Conservation (phyloP, 2,113 vertebrate genomes). For the Phrynosoma blainvillii region DNA sequence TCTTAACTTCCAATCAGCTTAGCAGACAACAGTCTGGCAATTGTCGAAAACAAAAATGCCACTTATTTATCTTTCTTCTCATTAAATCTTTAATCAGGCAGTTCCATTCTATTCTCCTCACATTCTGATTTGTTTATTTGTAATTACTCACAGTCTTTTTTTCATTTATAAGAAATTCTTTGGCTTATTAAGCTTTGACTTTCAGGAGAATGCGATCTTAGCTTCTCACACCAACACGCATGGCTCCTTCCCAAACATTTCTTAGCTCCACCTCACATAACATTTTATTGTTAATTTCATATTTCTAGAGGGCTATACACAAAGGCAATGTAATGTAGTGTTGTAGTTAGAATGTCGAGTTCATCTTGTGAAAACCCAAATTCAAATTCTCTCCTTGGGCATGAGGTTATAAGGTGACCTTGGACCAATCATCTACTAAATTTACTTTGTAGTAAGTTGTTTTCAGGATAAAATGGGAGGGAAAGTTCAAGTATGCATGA, state of each 20-base stretch:
- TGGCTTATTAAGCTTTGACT: no score
- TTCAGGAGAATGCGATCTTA: no score
- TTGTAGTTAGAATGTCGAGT: background rate
- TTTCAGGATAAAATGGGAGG: background rate
- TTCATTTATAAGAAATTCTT: no score
- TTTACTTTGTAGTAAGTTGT: background rate
- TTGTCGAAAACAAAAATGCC: no score
- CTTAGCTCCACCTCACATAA: slow-evolving; percentile 23
- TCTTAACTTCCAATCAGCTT: no score
- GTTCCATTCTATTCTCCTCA: no score
- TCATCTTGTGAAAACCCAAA: background rate
- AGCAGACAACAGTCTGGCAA: no score
- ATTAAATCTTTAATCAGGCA: no score
- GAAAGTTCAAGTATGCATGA: background rate
- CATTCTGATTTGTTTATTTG: no score
- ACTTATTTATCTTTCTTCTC: no score
- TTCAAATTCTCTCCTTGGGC: background rate
- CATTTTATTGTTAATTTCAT: slow-evolving; percentile 43
- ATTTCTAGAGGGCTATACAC: slow-evolving; percentile 3
- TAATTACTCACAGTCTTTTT: no score
- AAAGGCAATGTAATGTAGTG: background rate
- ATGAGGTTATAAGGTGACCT: background rate
- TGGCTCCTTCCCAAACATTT: accelerated
- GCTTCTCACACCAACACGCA: no score
- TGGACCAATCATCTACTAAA: background rate